Base-by-base conservation (phyloP, 1,140 invertebrate species). In the Cepaea nemoralis region DNA sequence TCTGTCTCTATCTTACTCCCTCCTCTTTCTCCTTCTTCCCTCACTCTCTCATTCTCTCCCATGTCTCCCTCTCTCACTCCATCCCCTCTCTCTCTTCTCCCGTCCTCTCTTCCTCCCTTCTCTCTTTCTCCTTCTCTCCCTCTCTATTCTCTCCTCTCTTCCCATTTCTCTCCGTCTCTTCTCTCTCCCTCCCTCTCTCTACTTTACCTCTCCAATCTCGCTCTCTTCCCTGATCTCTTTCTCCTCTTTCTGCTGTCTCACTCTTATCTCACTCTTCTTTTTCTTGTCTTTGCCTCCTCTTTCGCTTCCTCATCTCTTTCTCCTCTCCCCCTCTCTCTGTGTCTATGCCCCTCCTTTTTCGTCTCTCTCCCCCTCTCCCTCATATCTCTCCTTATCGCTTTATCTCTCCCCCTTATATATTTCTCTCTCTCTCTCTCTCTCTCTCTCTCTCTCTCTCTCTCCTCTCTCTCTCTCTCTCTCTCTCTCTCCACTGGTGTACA, bases 241-340 rank as follows among this genome's bases (percentile, higher is more conserved):
- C n/a, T n/a, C n/a, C n/a, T n/a, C n/a, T n/a, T n/a, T n/a, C n/a
- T n/a, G n/a, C n/a, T n/a, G n/a, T n/a, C n/a, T n/a, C n/a, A n/a
- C n/a, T 48, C 45, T 48, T 59, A 12, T n/a, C 55, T 59, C 55
- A 19, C 55, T 59, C 12, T 5, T 24, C 27, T 16, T 8, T 12
- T 42, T 8, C 42, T 45, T 0, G 42, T 82, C 63, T 2, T n/a
- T 31, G 5, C 76, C 27, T 14, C 27, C 71, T 37, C 71, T 24
- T n/a, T 31, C 39, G 2, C 19, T 31, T n/a, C 12, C 40, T 74
- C 16, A 45, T 42, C 39, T 40, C 71, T 74, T 12, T 74, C 37
- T 16, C 71, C 42, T 37, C 71, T 42, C 71, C 19, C 78, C 27
- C 31, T 73, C 67, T 37, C 71, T 42, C 71, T 24, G 67, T 45